A percentile compares a stretch with the other conserved stretches of the same genome.
phyloP scores from a whole-genome alignment of 2,797 vertebrate species.

The Semotilus atromaculatus region DNA sequence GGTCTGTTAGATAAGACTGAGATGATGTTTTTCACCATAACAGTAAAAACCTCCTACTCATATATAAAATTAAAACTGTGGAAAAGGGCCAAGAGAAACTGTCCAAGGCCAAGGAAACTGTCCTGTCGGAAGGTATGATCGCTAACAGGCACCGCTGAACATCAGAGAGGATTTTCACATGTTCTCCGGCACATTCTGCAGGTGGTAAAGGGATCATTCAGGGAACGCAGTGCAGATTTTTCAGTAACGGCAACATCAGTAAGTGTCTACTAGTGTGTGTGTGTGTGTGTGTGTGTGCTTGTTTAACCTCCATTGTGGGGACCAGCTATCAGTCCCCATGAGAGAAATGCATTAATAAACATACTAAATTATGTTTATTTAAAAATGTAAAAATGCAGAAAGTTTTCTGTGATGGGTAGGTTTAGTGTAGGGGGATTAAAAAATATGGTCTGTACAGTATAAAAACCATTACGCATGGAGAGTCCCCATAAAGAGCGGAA shows the following conservation, averaged over 20 bases:
- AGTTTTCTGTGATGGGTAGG: no score
- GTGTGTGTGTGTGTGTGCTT: neutral
- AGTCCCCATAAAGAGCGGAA: no score
- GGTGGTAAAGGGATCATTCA: neutral
- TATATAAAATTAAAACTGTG: neutral
- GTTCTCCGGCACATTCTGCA: conserved; percentile 12
- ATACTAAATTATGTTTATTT: no score
- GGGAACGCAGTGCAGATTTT: conserved; percentile 4
- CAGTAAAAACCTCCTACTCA: neutral
- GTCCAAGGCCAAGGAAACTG: conserved; percentile 13
- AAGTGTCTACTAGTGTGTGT: conserved; percentile 15
- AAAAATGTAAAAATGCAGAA: no score
- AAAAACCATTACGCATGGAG: no score
- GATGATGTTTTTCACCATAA: neutral
- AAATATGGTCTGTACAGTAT: no score
- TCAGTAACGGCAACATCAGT: conserved; percentile 7
- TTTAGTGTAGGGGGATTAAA: no score
- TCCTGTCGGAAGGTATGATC: conserved; percentile 19
- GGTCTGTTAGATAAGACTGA: conserved; percentile 26
- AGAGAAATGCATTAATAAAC: no score
- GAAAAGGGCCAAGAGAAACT: neutral
- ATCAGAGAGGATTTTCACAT: conserved; percentile 33
- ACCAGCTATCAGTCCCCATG: no score
- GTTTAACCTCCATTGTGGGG: no score
- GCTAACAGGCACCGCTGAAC: conserved; percentile 1